phyloP scores from a whole-genome alignment of 1,140 invertebrate species.

The Drosophila yakuba region DNA sequence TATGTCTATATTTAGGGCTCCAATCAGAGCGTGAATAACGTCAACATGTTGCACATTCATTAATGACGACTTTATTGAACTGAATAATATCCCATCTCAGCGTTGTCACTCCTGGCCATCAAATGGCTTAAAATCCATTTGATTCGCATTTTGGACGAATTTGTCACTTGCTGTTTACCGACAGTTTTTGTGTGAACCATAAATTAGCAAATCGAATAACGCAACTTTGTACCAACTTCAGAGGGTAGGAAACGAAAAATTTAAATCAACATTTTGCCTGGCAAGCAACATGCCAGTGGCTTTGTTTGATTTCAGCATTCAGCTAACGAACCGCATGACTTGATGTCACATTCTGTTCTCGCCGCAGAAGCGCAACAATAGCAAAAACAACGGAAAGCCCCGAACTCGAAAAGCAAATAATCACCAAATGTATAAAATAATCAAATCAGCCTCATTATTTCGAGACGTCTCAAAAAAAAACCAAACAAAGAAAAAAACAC shows the following conservation, averaged over 20 bases:
- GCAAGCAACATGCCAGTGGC: slow-evolving; percentile 24
- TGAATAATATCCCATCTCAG: background rate
- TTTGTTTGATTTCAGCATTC: slow-evolving; percentile 63
- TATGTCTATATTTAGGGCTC: slow-evolving; percentile 62
- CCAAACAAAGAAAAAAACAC: background rate
- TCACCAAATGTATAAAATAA: slow-evolving; percentile 44
- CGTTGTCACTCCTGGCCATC: no score
- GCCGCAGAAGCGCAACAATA: slow-evolving; percentile 18
- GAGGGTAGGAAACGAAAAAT: background rate
- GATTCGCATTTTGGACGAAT: slow-evolving; percentile 11
- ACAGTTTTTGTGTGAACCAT: slow-evolving; percentile 43
- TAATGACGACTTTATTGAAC: slow-evolving; percentile 35
- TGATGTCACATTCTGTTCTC: slow-evolving; percentile 55
- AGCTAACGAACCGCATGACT: slow-evolving; percentile 67
- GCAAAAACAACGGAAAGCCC: slow-evolving; percentile 23
- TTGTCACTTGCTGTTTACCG: slow-evolving; percentile 36
- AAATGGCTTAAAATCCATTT: slow-evolving; percentile 8
- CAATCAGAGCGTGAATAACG: slow-evolving; percentile 68
- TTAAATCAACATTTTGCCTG: slow-evolving; percentile 44
- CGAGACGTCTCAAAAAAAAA: slow-evolving; percentile 38
- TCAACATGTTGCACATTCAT: slow-evolving; percentile 45
- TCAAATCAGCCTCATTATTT: slow-evolving; percentile 61
- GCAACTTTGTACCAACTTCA: slow-evolving; percentile 16
- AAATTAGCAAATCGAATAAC: slow-evolving; percentile 50
- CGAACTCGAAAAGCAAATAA: slow-evolving; percentile 39